Conservation (phyloP, 1,140 invertebrate species). For the Octopus bimaculoides region DNA sequence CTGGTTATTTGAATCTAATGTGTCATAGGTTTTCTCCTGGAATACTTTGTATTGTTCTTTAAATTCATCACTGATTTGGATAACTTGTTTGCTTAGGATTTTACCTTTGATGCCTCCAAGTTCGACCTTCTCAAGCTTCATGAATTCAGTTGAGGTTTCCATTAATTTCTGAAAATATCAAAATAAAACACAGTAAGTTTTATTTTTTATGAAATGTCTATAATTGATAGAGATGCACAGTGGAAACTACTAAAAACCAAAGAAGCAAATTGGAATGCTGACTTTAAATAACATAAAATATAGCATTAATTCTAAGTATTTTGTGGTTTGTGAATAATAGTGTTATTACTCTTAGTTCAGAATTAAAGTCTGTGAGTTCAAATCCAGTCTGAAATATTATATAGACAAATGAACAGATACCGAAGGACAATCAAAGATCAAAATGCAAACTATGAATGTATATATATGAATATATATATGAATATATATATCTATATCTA, state of each 20-base stretch:
- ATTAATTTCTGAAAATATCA: conserved; percentile 73
- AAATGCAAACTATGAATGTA: neutral
- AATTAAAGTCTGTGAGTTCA: neutral
- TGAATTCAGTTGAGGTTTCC: conserved; percentile 87
- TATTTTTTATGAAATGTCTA: neutral
- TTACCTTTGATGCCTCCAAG: conserved; percentile 85
- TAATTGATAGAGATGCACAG: neutral
- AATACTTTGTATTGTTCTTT: conserved; percentile 83
- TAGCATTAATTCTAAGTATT: too few relatives aligned
- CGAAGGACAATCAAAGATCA: neutral
- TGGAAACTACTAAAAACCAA: neutral
- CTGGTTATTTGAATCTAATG: conserved; percentile 82
- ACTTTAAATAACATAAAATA: too few relatives aligned
- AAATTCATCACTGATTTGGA: conserved; percentile 82
- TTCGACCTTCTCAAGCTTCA: conserved; percentile 92
- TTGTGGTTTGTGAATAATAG: too few relatives aligned
- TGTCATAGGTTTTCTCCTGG: conserved; percentile 77
- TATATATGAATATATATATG: too few relatives aligned
- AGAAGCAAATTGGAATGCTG: too few relatives aligned
- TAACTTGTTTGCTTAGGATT: conserved; percentile 68
- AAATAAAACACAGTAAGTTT: neutral
- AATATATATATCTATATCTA: too few relatives aligned
- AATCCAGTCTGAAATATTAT: neutral
- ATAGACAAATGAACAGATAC: neutral
- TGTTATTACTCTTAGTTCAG: neutral